phyloP scores from a whole-genome alignment of 2,797 vertebrate genomes.

The Danio choprae region DNA sequence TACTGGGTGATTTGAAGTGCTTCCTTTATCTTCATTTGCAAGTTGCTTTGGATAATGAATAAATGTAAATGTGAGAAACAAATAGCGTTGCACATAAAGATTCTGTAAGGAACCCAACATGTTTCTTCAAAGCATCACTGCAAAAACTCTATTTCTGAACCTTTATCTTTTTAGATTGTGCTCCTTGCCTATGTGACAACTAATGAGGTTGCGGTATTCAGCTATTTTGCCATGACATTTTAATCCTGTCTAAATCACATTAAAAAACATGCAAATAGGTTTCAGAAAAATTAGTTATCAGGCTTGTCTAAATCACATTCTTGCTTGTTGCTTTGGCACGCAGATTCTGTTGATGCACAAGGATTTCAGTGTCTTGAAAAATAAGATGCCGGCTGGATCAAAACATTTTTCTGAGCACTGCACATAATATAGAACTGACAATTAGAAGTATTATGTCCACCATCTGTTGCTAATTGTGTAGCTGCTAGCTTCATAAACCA shows the following conservation, averaged over 20 bases:
- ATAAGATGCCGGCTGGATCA: neutral
- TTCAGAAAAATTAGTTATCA: neutral
- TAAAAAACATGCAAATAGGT: neutral
- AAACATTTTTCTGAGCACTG: conserved; percentile 33
- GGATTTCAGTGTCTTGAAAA: conserved; percentile 6
- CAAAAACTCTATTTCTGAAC: too few relatives aligned
- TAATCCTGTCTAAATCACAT: neutral
- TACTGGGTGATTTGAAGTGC: too few relatives aligned
- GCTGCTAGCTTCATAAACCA: conserved; percentile 13
- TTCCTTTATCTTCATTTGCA: too few relatives aligned
- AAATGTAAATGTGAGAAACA: too few relatives aligned
- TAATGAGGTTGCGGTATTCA: neutral
- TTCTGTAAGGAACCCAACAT: too few relatives aligned
- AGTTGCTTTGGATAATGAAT: too few relatives aligned
- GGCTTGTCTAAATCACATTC: neutral
- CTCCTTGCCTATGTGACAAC: too few relatives aligned
- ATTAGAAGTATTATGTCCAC: conserved; percentile 54
- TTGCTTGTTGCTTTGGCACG: conserved; percentile 10
- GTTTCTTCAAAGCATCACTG: too few relatives aligned
- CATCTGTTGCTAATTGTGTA: conserved; percentile 54
- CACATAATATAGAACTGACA: conserved; percentile 39
- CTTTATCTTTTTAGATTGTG: too few relatives aligned
- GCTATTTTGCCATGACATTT: neutral
- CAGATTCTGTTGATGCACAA: conserved; percentile 7
- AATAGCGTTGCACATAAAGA: too few relatives aligned